Conservation (phyloP, 92 coral and sea anemone species). For the Desmophyllum pertusum region DNA sequence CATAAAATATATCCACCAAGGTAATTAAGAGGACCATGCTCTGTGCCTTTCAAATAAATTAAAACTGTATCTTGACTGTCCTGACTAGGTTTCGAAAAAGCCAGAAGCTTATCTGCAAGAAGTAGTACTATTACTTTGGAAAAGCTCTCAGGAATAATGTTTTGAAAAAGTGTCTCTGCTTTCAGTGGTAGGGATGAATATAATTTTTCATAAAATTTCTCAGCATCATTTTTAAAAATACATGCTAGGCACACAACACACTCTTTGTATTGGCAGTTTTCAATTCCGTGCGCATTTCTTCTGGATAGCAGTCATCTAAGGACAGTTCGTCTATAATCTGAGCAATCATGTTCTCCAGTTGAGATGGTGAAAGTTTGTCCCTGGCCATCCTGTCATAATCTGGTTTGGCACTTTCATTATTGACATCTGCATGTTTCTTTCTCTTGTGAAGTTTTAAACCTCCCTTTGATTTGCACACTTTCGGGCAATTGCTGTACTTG, state of each 20-base stretch:
- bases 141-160: background rate
- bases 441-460: conserved; percentile 26
- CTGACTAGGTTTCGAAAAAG: background rate
- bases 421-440: conserved; percentile 23
- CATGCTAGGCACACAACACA: conserved; percentile 8
- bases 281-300: conserved; percentile 12
- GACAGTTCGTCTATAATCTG: conserved; percentile 11
- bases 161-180: conserved; percentile 7
- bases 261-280: conserved; percentile 14
- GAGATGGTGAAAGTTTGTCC: conserved; percentile 6
- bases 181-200: conserved; percentile 15
- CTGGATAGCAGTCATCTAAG: conserved; percentile 11
- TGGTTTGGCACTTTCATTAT: conserved; percentile 5
- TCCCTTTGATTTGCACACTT: conserved; percentile 17
- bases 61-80: background rate
- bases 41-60: background rate
- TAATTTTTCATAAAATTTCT: conserved; percentile 9
- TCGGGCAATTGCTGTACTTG: background rate
- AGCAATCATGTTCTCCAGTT: background rate
- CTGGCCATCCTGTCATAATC: conserved; percentile 16
- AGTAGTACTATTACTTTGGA: conserved; percentile 8
- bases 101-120: conserved; percentile 17
- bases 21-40: conserved; percentile 26
- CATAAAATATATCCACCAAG: conserved; percentile 26
- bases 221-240: conserved; percentile 11